These are phyloP conservation scores for Danionella cerebrum DNA, from an alignment of 2,113 vertebrate species.

Conservation along the genomic window DNA sequence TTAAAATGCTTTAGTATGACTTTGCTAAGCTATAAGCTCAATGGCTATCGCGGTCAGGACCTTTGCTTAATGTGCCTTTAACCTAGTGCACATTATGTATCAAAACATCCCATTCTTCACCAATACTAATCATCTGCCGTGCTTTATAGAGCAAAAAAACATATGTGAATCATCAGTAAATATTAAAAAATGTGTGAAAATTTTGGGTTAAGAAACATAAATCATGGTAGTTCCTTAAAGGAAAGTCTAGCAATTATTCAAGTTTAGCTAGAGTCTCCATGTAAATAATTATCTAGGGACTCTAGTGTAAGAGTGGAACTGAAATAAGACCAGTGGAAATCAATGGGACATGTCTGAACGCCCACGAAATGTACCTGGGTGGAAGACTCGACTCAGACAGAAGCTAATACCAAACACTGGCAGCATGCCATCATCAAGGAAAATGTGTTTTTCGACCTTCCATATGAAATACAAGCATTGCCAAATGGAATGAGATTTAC, in stretches of 20 bases:
- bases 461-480: neutral
- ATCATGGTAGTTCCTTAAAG: neutral
- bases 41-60: too few relatives aligned
- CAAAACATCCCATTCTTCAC: too few relatives aligned
- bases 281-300: conserved; percentile 34
- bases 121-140: too few relatives aligned
- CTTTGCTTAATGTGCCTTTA: too few relatives aligned
- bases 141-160: too few relatives aligned
- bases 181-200: too few relatives aligned
- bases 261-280: conserved; percentile 7
- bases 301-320: conserved; percentile 11
- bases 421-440: conserved; percentile 47
- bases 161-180: too few relatives aligned
- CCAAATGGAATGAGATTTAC: too few relatives aligned
- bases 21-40: too few relatives aligned
- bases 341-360: conserved; percentile 24
- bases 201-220: neutral
- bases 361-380: conserved; percentile 16
- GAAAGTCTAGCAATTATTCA: conserved; percentile 16
- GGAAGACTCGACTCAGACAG: conserved; percentile 8
- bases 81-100: too few relatives aligned
- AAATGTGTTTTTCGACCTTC: conserved; percentile 30
- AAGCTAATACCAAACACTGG: conserved; percentile 38
- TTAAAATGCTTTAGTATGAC: too few relatives aligned
- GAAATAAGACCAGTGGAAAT: conserved; percentile 22